Base-by-base conservation (phyloP, 2,888 invertebrate species). In the Aplocera efformata region DNA sequence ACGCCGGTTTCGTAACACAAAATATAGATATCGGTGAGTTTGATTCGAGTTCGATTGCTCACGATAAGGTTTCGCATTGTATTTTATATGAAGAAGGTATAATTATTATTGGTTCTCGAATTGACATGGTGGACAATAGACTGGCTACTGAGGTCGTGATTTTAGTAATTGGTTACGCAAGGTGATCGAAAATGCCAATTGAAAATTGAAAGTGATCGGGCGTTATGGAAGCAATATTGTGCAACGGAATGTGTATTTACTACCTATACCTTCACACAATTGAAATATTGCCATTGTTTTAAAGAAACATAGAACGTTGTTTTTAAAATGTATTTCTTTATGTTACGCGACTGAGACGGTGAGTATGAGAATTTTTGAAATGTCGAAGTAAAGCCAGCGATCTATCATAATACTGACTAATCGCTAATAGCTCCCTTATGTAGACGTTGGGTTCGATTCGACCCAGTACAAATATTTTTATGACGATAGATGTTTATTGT, bases 1-100 rank as follows among this genome's bases (percentile, higher is more conserved):
- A 69, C 50, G 48, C 42, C 42, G 51, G 46, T 73, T 63, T 63
- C 57, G 58, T 60, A 72, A 71, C 34, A 41, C 40, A 60, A 61
- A 65, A 70, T 63, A 54, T 61, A 60, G 60, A 58, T 64, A 62
- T 67, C 63, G 64, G 68, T 53, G 53, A 46, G 32, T 52, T 59
- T 43, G 58, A 57, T 64, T 60, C 57, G 55, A 58, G 60, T 60
- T 62, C 54, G 36, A 32, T 44, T 44, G 28, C 39, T 39, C 32
- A 32, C 22, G 34, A 31, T 32, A 32, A 40, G 43, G 27, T 28
- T 46, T 42, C 24, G 44, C 28, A 44, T 36, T 35, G 43, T 50
- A 22, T 41, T 32, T 40, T 33, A 37, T 53, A 54, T 57, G 46
- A 56, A 46, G 40, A 42, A 50, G 43, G 27, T 33, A 28, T 52